Percentiles rank a stretch among this genome's conserved stretches.
These are phyloP conservation scores for Agrenia bidenticulata DNA, from an alignment of 2,888 invertebrate species.

Conservation along the genomic window DNA sequence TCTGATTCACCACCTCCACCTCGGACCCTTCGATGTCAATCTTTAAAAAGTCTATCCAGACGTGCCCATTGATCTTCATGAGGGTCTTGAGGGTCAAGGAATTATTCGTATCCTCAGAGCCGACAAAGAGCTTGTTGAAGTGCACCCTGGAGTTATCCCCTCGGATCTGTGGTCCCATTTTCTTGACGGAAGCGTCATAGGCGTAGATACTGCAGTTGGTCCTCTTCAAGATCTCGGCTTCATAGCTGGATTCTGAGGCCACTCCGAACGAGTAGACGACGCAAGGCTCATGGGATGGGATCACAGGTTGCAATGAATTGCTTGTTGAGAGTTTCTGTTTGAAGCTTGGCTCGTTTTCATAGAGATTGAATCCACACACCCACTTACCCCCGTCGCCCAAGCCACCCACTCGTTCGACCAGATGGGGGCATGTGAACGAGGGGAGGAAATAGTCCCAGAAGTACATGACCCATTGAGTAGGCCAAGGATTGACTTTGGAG, in stretches of 20 bases:
- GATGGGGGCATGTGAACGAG: slow-evolving; percentile 32
- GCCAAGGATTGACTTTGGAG: slow-evolving; percentile 3
- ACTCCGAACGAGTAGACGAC: slow-evolving; percentile 40
- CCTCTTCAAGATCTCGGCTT: slow-evolving; percentile 27
- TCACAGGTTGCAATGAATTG: too few species aligned
- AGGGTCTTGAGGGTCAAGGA: slow-evolving; percentile 17
- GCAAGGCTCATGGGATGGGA: slow-evolving; percentile 29
- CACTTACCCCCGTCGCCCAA: slow-evolving; percentile 37
- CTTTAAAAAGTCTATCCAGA: slow-evolving; percentile 34
- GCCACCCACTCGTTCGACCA: slow-evolving; percentile 27
- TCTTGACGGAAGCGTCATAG: slow-evolving; percentile 29
- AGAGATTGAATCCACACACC: slow-evolving; percentile 32
- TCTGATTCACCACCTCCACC: slow-evolving; percentile 20
- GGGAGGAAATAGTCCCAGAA: slow-evolving; percentile 35
- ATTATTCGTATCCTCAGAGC: slow-evolving; percentile 18
- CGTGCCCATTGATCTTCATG: slow-evolving; percentile 32
- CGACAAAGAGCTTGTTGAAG: slow-evolving; percentile 22
- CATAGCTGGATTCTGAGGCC: slow-evolving; percentile 31
- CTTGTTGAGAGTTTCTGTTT: too few species aligned
- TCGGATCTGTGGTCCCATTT: slow-evolving; percentile 23
- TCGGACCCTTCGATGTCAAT: slow-evolving; percentile 40
- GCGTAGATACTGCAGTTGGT: slow-evolving; percentile 32
- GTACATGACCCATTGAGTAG: background rate
- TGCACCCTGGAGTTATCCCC: slow-evolving; percentile 19
- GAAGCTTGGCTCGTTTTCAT: too few species aligned